Evolutionary conservation across 1,140 invertebrate genomes (phyloP).

Genomic region (Diorhabda elongata): DNA sequence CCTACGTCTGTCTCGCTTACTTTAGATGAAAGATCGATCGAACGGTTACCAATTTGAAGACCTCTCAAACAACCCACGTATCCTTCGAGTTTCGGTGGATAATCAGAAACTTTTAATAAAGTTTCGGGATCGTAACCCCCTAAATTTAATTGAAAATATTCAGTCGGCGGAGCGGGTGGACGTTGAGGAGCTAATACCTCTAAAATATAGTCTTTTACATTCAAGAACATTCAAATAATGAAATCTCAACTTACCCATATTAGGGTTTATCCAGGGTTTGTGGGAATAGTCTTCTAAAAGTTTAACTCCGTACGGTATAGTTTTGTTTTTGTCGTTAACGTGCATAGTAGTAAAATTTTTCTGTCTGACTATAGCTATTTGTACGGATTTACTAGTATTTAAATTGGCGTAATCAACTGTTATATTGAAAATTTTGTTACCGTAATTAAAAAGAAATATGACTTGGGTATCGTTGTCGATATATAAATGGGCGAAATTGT

Average conservation of each 20-base stretch:
- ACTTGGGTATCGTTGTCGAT: slow-evolving; percentile 68
- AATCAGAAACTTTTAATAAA: slow-evolving; percentile 59
- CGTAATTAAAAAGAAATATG: slow-evolving; percentile 79
- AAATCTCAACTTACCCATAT: slow-evolving; percentile 55
- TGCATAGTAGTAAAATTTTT: slow-evolving; percentile 71
- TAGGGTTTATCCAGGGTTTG: slow-evolving; percentile 79
- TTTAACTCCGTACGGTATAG: slow-evolving; percentile 63
- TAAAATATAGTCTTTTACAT: slow-evolving; percentile 43
- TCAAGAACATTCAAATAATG: slow-evolving; percentile 4
- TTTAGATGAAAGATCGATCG: slow-evolving; percentile 71
- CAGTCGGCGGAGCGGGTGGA: slow-evolving; percentile 74
- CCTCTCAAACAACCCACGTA: slow-evolving; percentile 87
- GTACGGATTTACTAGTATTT: slow-evolving; percentile 75
- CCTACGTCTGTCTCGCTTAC: slow-evolving; percentile 67
- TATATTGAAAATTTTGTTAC: slow-evolving; percentile 74
- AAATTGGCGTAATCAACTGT: slow-evolving; percentile 69
- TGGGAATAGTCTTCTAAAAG: slow-evolving; percentile 73
- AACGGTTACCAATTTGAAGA: slow-evolving; percentile 75
- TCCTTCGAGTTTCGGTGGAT: slow-evolving; percentile 58
- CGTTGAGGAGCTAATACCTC: slow-evolving; percentile 81
- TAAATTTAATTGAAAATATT: slow-evolving; percentile 85
- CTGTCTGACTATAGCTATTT: slow-evolving; percentile 74
- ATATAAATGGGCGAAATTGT: slow-evolving; percentile 90
- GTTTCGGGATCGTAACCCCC: slow-evolving; percentile 79
- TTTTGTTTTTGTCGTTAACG: slow-evolving; percentile 75